These are phyloP conservation scores for Calliphora vicina DNA, from an alignment of 1,140 invertebrate genomes.

Conservation along the genomic window DNA sequence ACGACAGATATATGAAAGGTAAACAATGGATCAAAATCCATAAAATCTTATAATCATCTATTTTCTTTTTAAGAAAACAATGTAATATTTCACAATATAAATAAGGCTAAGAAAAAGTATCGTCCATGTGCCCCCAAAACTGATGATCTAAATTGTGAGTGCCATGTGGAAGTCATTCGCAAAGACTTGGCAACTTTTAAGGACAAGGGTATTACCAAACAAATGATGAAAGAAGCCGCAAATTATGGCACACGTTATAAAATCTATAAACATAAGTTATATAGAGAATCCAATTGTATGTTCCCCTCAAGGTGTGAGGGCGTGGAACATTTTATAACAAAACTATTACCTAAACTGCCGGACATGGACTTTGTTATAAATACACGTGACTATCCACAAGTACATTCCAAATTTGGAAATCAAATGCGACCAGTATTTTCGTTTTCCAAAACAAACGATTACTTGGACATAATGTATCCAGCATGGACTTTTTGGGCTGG, in stretches of 20 bases:
- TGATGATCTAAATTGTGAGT: slow-evolving; percentile 67
- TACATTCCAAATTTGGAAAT: slow-evolving; percentile 54
- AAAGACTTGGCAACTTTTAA: slow-evolving; percentile 76
- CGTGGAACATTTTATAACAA: slow-evolving; percentile 89
- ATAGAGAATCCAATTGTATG: slow-evolving; percentile 84
- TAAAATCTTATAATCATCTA: neutral
- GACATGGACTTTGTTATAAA: slow-evolving; percentile 91
- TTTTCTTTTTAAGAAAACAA: neutral
- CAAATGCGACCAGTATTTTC: slow-evolving; percentile 83
- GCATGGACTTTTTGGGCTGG: slow-evolving; percentile 98
- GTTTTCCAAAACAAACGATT: slow-evolving; percentile 89
- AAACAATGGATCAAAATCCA: neutral
- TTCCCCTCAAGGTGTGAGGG: slow-evolving; percentile 91
- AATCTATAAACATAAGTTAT: slow-evolving; percentile 75
- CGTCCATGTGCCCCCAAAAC: slow-evolving; percentile 19
- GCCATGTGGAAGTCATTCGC: slow-evolving; percentile 71
- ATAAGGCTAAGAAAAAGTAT: slow-evolving; percentile 15
- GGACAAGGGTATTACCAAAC: slow-evolving; percentile 70
- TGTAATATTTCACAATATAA: slow-evolving; percentile 41
- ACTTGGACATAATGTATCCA: slow-evolving; percentile 94
- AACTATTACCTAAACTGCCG: slow-evolving; percentile 74
- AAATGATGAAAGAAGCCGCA: slow-evolving; percentile 70
- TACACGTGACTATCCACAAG: slow-evolving; percentile 91
- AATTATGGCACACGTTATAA: slow-evolving; percentile 81
- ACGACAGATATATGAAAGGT: neutral